phyloP scores from a whole-genome alignment of 1,140 invertebrate species.

The Wasmannia auropunctata region DNA sequence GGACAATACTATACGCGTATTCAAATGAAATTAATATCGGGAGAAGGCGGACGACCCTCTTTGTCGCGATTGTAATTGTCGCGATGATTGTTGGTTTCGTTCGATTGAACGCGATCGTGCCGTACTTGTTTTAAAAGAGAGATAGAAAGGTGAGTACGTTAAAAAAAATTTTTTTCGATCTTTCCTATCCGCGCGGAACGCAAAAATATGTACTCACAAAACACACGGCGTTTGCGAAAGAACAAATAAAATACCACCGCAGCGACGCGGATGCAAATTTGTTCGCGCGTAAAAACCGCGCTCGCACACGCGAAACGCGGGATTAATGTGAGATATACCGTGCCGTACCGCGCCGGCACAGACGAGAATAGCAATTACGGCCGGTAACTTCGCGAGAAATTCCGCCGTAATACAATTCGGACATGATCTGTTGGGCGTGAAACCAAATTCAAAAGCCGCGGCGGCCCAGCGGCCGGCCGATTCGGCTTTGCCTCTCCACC shows the following conservation, averaged over 20 bases:
- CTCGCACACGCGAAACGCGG: conserved; percentile 27
- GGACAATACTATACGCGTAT: not conserved
- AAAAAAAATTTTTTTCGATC: conserved; percentile 16
- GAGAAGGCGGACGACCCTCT: not conserved
- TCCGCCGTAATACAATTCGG: conserved; percentile 47
- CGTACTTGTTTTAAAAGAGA: not conserved
- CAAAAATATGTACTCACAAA: conserved; percentile 5
- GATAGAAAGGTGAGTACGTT: not conserved
- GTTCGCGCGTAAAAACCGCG: conserved; percentile 31
- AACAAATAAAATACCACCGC: conserved; percentile 1
- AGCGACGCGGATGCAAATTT: conserved; percentile 34
- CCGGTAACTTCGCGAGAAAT: conserved; percentile 49
- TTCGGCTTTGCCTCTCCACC: not conserved
- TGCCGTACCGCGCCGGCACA: not conserved
- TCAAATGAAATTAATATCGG: conserved; percentile 9
- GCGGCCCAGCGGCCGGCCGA: not conserved
- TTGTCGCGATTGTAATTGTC: conserved; percentile 1
- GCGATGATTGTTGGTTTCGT: not conserved
- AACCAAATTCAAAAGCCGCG: conserved; percentile 56
- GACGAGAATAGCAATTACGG: conserved; percentile 56
- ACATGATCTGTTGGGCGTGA: conserved; percentile 56
- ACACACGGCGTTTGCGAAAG: conserved; percentile 5
- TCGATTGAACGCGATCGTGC: not conserved
- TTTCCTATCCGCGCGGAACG: not conserved
- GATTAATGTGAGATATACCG: conserved; percentile 40